Conservation (phyloP, 1,140 invertebrate genomes). For the Stegodyphus mimosarum region DNA sequence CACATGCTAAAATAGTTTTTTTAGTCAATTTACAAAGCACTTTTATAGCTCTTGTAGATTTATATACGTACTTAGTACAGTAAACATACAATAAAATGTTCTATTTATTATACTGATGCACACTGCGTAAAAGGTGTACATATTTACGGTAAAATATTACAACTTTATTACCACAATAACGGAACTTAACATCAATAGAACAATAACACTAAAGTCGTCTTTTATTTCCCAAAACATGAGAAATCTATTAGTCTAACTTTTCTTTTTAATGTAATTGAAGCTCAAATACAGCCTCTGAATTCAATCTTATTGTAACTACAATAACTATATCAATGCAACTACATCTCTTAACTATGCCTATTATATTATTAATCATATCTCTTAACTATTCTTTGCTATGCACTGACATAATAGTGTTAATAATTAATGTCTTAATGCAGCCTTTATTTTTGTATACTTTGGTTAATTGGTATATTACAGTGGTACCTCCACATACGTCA, state of each 20-base stretch:
- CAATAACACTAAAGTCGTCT: too few species aligned
- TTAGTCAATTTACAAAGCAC: conserved; percentile 25
- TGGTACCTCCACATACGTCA: too few species aligned
- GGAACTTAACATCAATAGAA: background rate
- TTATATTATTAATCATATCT: too few species aligned
- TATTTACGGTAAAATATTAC: background rate
- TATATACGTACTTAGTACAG: conserved; percentile 5
- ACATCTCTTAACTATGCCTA: too few species aligned
- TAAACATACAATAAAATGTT: background rate
- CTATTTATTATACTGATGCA: background rate
- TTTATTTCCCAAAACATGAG: background rate
- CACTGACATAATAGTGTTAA: too few species aligned
- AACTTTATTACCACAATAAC: background rate
- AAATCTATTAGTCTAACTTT: background rate
- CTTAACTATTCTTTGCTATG: too few species aligned
- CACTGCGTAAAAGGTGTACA: background rate
- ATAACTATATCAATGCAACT: background rate
- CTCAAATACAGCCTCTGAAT: background rate
- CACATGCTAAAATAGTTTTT: conserved; percentile 1
- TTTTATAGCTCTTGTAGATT: conserved; percentile 30
- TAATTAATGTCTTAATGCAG: too few species aligned
- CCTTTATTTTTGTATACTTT: too few species aligned
- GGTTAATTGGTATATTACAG: too few species aligned
- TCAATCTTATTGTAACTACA: too few species aligned
- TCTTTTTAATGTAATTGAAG: background rate